A percentile compares a stretch with the other conserved stretches of the same genome.
Evolutionary conservation across 2,797 vertebrate genomes (phyloP).

Genomic region (Sebastes baramenuke): DNA sequence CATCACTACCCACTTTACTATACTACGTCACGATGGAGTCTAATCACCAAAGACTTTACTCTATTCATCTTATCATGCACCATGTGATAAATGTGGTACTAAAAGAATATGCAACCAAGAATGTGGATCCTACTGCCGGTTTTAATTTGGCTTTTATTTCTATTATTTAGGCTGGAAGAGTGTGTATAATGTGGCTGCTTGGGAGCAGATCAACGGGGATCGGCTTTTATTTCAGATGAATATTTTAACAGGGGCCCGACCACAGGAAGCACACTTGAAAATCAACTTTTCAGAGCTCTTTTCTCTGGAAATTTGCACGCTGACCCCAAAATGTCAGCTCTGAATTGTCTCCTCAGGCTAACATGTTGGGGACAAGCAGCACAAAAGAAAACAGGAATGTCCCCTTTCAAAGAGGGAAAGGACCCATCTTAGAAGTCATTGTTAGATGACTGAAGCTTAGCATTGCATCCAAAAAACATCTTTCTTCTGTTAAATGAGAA

Average conservation of each 20-base stretch:
- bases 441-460: too few species aligned
- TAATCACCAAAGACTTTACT: too few species aligned
- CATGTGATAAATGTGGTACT: too few species aligned
- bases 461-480: background rate
- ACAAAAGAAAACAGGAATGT: slow-evolving; percentile 4
- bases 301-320: slow-evolving; percentile 10
- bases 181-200: slow-evolving; percentile 14
- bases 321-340: slow-evolving; percentile 49
- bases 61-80: too few species aligned
- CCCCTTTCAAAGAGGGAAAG: background rate
- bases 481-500: background rate
- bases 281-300: slow-evolving; percentile 3
- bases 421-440: background rate
- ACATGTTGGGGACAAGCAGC: slow-evolving; percentile 11
- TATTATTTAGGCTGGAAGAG: background rate
- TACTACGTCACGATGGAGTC: too few species aligned
- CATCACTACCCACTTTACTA: too few species aligned
- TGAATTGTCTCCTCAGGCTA: background rate
- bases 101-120: background rate
- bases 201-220: slow-evolving; percentile 21
- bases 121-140: background rate
- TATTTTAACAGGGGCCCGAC: slow-evolving; percentile 28
- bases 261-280: slow-evolving; percentile 4
- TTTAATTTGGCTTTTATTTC: background rate
- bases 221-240: slow-evolving; percentile 47